These are phyloP conservation scores for Drosophila eugracilis DNA, from an alignment of 1,140 invertebrate genomes.

Conservation along the genomic window DNA sequence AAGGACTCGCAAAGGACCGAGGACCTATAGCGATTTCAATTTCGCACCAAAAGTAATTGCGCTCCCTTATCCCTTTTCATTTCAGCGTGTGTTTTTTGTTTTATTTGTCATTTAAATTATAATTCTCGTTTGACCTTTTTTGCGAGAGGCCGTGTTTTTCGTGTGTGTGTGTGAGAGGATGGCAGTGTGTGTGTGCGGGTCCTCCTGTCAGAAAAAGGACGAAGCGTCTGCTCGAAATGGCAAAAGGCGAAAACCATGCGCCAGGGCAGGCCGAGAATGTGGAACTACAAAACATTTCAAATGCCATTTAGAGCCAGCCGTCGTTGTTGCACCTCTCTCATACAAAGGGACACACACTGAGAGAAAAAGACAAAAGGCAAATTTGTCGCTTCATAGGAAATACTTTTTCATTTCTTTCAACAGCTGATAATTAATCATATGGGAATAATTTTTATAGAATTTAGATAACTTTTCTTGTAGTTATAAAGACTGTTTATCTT, in stretches of 20 bases:
- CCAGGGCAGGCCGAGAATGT: conserved; percentile 43
- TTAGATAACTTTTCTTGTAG: no score
- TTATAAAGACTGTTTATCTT: no score
- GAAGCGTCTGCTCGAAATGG: conserved; percentile 54
- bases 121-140: conserved; percentile 64
- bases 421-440: no score
- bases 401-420: neutral
- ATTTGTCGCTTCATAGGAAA: neutral
- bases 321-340: conserved; percentile 53
- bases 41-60: conserved; percentile 62
- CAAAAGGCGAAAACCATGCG: conserved; percentile 54
- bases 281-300: conserved; percentile 67
- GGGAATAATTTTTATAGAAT: no score
- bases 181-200: conserved; percentile 19
- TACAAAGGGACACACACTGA: conserved; percentile 16
- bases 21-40: conserved; percentile 56
- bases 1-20: conserved; percentile 40
- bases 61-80: conserved; percentile 41
- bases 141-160: conserved; percentile 27
- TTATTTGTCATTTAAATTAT: conserved; percentile 65
- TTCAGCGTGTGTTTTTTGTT: conserved; percentile 50
- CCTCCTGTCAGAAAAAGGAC: conserved; percentile 53
- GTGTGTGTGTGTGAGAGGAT: conserved; percentile 20
- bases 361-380: neutral
- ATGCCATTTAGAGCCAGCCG: conserved; percentile 64